A percentile compares a stretch with the other conserved stretches of the same genome.
Evolutionary conservation across 2,888 invertebrate species (phyloP).

Genomic region (Volucella inanis): DNA sequence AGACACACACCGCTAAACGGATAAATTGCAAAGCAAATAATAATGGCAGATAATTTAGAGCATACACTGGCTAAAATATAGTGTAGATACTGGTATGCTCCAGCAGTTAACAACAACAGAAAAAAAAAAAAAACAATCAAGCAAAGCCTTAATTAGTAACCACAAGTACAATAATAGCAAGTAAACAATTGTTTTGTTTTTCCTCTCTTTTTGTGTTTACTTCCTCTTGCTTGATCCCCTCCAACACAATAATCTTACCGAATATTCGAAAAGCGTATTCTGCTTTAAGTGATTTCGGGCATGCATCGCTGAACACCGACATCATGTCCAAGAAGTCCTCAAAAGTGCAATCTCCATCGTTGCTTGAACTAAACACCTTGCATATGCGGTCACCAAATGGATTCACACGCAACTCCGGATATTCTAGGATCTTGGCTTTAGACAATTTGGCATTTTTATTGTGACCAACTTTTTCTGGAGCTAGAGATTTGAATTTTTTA

Average conservation of each 20-base stretch:
- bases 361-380: conserved; percentile 94
- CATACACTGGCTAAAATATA: neutral
- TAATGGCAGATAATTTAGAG: neutral
- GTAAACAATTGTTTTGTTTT: no score
- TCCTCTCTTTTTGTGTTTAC: no score
- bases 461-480: conserved; percentile 94
- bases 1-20: conserved; percentile 64
- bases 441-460: conserved; percentile 94
- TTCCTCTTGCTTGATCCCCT: neutral
- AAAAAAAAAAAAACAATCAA: conserved; percentile 57
- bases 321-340: conserved; percentile 99
- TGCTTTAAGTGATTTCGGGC: conserved; percentile 95
- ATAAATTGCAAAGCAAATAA: conserved; percentile 60
- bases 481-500: conserved; percentile 93
- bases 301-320: conserved; percentile 96
- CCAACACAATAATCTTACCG: conserved; percentile 85
- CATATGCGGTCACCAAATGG: conserved; percentile 96
- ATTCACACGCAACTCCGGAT: conserved; percentile 94
- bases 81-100: neutral
- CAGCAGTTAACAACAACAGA: neutral
- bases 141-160: conserved; percentile 41
- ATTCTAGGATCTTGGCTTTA: conserved; percentile 92
- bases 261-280: conserved; percentile 98
- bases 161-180: conserved; percentile 9
- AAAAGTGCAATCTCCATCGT: conserved; percentile 95